These are phyloP conservation scores for Cheilosia soror DNA, from an alignment of 2,888 invertebrate genomes.

Conservation along the genomic window DNA sequence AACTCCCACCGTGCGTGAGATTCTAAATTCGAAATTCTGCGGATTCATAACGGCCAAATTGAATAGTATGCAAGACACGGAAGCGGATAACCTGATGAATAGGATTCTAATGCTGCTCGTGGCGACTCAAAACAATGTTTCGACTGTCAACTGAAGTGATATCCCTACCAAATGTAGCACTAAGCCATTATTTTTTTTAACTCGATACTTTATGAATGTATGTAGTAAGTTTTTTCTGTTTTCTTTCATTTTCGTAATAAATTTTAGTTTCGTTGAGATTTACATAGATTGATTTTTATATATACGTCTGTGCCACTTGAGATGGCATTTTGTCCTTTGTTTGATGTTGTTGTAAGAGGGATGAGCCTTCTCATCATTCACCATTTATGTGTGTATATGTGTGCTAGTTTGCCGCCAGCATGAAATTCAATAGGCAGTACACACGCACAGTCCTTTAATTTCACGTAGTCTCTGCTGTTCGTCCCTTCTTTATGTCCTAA, in stretches of 20 bases:
- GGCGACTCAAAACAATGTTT: constrained; percentile 78
- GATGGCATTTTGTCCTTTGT: neutral
- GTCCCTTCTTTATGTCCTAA: constrained; percentile 34
- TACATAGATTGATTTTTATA: neutral
- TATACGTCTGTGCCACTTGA: constrained; percentile 24
- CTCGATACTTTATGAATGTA: neutral
- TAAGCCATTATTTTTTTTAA: constrained; percentile 15
- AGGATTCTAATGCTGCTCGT: constrained; percentile 81
- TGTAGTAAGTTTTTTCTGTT: constrained; percentile 16
- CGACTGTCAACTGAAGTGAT: constrained; percentile 19
- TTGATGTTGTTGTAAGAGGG: constrained; percentile 36
- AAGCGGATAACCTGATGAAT: constrained; percentile 83
- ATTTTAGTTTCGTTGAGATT: constrained; percentile 24
- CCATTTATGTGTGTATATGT: constrained; percentile 15
- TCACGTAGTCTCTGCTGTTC: constrained; percentile 19
- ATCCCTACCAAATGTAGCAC: neutral
- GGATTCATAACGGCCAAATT: constrained; percentile 82
- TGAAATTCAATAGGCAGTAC: constrained; percentile 60
- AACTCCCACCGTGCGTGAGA: constrained; percentile 81
- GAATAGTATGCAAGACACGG: constrained; percentile 82
- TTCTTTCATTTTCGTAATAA: constrained; percentile 19
- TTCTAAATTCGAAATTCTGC: constrained; percentile 82
- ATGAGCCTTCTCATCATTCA: constrained; percentile 26
- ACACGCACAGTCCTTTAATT: constrained; percentile 28
- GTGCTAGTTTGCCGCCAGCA: constrained; percentile 11